Evolutionary conservation across 1,140 invertebrate species (phyloP), one percentile per base, ranked within the genome.

Genomic region (Eupristina koningsbergeri): DNA sequence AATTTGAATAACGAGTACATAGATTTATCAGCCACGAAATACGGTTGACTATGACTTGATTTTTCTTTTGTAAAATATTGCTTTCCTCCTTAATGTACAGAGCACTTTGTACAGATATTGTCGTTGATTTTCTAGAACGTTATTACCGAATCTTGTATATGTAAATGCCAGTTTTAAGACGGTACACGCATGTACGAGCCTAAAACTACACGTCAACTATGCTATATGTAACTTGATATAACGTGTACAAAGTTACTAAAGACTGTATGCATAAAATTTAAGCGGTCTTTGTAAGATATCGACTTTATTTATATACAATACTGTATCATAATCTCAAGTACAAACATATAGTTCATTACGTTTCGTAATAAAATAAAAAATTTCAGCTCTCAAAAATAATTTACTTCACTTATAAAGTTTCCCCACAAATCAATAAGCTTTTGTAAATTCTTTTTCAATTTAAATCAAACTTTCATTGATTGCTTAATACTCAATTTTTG

Each of bases 221-320:
- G 88, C 89, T 91, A 88, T 88, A 85, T 90, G 87, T 89, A 89
- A 90, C 88, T 90, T 90, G 89, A 89, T 89, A 89, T 89, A 91
- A 91, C 88, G 87, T 91, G 90, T 91, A 90, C 89, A 89, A 90
- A 91, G 89, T 89, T 91, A 89, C 88, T 86, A 85, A 89, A 90
- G 90, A 91, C 90, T 90, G 88, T 88, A 87, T 87, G 86, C 86
- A 88, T 89, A 88, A 84, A 87, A 88, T 86, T 80, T 88, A 89
- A 89, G 88, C 89, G 88, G 90, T 90, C 89, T 89, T 90, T 91
- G 89, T 91, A 88, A 91, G 88, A 90, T 91, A 91, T 90, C 88
- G 83, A 91, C 88, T 90, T 90, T 91, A 91, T 91, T 91, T 91
- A 91, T 91, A 90, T 90, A 90, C 90, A 90, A 90, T 89, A 90